Base-by-base conservation (phyloP, 2,888 invertebrate species). In the Pardosa pseudoannulata region DNA sequence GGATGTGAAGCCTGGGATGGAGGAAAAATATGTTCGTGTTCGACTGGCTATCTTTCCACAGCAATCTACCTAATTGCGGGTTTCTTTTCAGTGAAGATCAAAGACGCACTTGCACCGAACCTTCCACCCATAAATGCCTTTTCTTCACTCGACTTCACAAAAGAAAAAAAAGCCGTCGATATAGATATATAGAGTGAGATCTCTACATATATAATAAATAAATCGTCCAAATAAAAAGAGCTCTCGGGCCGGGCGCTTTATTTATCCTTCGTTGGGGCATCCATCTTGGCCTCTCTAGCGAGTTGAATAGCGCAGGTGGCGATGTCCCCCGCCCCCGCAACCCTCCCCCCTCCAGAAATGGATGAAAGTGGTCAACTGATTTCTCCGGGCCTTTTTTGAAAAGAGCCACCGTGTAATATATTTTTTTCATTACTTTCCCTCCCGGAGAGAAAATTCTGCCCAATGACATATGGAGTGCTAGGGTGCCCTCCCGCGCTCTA, bases 301-400 rank as follows among this genome's bases (percentile, higher is more conserved):
- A 27, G 78, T 83, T 78, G 78, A 78, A 73, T 72, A 73, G 78
- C 83, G 76, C 83, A 83, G 83, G 83, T 83, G 83, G 83, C 83
- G 83, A 83, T 83, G 67, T 31, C 64, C 36, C 62, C n/a, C 31
- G 41, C n/a, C n/a, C n/a, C n/a, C n/a, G n/a, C n/a, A n/a, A n/a
- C 31, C 39, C 29, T 64, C 64, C 56, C 9, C 73, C 0, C 32
- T 11, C 64, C 56, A 76, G 78, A 83, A 83, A 83, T 83, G 83
- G 83, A 83, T 78, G 83, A 83, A 83, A 83, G 83, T 83, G 83
- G 83, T 83, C 83, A 83, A 83, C 83, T 83, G 83, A 83, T 83
- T 83, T 78, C 83, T 83, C 83, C 64, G 56, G 23, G 13, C n/a
- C n/a, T 23, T 23, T 68, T 82, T 82, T 82, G 76, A 76, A 76